Evolutionary conservation across 2,888 invertebrate species (phyloP).

Genomic region (Gnatocerus cornutus): DNA sequence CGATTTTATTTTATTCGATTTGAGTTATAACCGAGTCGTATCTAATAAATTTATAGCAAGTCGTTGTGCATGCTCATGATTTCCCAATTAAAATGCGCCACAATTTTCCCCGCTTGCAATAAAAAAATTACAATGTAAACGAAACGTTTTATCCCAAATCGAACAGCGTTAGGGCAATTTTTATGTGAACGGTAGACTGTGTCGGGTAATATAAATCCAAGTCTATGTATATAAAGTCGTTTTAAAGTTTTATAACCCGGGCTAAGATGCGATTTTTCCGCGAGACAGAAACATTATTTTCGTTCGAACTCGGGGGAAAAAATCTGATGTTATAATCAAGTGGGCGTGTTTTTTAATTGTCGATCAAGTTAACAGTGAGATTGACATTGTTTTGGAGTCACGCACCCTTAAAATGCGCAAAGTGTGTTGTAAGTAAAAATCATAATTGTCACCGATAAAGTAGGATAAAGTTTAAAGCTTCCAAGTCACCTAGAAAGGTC

Average conservation of each 20-base stretch:
- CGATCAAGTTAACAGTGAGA: too few species aligned
- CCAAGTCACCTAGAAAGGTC: slow-evolving; percentile 39
- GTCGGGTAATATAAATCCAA: slow-evolving; percentile 31
- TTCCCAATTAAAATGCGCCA: too few species aligned
- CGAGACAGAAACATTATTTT: slow-evolving; percentile 1
- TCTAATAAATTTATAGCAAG: too few species aligned
- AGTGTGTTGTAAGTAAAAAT: neutral
- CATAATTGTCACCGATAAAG: slow-evolving; percentile 35
- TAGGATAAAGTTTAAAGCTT: slow-evolving; percentile 26
- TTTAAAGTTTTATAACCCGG: slow-evolving; percentile 18
- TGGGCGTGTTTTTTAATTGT: too few species aligned
- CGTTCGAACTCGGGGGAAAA: neutral
- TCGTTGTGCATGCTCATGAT: too few species aligned
- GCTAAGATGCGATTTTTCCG: neutral
- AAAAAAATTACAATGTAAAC: slow-evolving; percentile 36
- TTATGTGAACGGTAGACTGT: slow-evolving; percentile 31
- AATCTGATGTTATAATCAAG: neutral
- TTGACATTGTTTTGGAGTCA: too few species aligned
- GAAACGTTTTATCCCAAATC: slow-evolving; percentile 23
- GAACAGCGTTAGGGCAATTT: slow-evolving; percentile 31
- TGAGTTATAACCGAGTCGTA: too few species aligned
- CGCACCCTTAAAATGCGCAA: slow-evolving; percentile 12
- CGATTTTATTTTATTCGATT: too few species aligned
- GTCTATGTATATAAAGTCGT: slow-evolving; percentile 24
- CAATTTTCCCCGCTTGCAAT: neutral